These are phyloP conservation scores for Lytechinus pictus DNA, from an alignment of 35 echinoderm and acorn worm species.

Conservation along the genomic window DNA sequence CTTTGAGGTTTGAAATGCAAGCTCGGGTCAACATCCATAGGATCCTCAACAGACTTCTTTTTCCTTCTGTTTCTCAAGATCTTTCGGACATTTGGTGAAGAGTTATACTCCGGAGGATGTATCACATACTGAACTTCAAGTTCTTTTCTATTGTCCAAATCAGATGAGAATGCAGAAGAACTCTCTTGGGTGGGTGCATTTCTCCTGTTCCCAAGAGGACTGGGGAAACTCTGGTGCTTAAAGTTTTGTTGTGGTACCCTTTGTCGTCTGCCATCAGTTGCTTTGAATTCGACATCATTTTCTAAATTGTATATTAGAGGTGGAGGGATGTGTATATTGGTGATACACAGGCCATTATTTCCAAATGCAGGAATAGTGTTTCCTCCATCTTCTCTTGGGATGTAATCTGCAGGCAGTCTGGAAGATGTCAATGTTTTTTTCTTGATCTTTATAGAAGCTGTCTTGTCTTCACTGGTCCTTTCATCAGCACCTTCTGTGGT, in stretches of 20 bases:
- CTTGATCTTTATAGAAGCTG: background rate
- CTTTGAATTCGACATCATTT: slow-evolving; percentile 29
- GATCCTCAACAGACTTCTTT: background rate
- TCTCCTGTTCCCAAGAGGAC: background rate
- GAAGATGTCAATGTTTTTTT: background rate
- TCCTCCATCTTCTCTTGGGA: background rate
- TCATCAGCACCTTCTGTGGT: background rate
- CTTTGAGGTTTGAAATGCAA: background rate
- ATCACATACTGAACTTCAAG: slow-evolving; percentile 56
- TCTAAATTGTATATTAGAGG: slow-evolving; percentile 80
- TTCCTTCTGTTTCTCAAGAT: slow-evolving; percentile 6
- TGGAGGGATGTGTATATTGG: slow-evolving; percentile 82
- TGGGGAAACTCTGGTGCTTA: background rate
- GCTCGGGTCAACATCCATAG: background rate
- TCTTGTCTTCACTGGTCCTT: no score
- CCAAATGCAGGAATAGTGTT: background rate
- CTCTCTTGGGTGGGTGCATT: background rate
- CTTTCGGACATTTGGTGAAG: slow-evolving; percentile 47
- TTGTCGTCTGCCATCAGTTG: slow-evolving; percentile 20
- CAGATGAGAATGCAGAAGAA: slow-evolving; percentile 1
- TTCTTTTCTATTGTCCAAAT: slow-evolving; percentile 10
- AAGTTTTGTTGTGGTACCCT: background rate
- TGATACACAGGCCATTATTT: slow-evolving; percentile 57
- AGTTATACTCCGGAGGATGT: slow-evolving; percentile 26
- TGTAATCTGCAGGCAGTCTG: background rate